A percentile compares a stretch with the other conserved stretches of the same genome.
Conservation (phyloP, 2,113 vertebrate genomes). For the Vidua chalybeata region DNA sequence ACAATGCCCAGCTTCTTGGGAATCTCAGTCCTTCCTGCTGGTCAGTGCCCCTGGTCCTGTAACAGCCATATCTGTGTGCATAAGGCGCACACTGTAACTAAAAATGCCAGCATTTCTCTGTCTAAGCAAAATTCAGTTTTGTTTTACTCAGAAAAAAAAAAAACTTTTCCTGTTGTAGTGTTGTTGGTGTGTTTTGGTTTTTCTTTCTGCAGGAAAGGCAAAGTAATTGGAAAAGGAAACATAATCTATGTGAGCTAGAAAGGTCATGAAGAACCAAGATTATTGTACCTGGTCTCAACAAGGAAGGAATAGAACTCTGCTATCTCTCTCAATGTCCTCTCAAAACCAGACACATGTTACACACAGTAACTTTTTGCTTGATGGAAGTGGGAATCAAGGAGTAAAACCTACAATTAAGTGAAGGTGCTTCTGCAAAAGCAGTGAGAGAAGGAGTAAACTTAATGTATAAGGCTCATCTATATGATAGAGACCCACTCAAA, state of each 20-base stretch:
- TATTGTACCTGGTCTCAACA: background rate
- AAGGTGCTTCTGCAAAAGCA: background rate
- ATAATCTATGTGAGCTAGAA: background rate
- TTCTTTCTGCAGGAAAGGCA: background rate
- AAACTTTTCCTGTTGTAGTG: background rate
- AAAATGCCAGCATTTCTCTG: background rate
- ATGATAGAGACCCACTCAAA: background rate
- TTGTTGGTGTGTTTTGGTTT: rapidly evolving
- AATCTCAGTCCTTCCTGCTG: background rate
- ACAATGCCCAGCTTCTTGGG: background rate
- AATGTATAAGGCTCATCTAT: background rate
- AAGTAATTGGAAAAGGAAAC: background rate
- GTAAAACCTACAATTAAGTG: background rate
- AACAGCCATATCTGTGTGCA: background rate
- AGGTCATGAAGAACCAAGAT: background rate
- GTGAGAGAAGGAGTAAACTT: background rate
- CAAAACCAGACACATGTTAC: background rate
- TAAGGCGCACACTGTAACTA: rapidly evolving
- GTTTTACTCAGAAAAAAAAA: background rate
- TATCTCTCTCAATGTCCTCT: background rate
- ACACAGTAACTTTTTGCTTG: background rate
- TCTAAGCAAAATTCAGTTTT: background rate
- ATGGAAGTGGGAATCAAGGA: background rate
- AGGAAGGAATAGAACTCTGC: background rate
- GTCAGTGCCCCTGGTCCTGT: rapidly evolving